Conservation (phyloP, 2,888 invertebrate species). For the Drosophila ustulata region DNA sequence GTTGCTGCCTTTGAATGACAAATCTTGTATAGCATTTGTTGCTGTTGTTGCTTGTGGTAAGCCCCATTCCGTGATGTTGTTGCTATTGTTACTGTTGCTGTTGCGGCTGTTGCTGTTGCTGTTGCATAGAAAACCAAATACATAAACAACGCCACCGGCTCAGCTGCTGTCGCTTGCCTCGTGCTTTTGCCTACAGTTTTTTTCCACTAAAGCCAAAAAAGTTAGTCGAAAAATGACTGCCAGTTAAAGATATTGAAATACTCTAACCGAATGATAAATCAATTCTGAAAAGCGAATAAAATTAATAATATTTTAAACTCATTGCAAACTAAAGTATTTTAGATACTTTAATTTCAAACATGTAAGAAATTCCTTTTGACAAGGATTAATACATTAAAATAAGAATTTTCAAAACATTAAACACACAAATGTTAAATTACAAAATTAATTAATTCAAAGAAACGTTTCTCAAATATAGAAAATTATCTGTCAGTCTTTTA, state of each 20-base stretch:
- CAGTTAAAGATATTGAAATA: conserved; percentile 22
- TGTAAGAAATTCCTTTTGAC: too few species aligned
- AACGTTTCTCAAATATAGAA: too few species aligned
- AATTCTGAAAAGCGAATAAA: neutral
- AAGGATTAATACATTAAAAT: neutral
- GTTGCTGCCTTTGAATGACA: conserved; percentile 65
- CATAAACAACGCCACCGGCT: conserved; percentile 59
- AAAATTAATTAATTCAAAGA: too few species aligned
- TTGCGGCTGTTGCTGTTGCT: conserved; percentile 41
- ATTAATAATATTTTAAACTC: neutral
- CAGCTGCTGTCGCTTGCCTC: conserved; percentile 36
- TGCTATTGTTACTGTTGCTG: conserved; percentile 11
- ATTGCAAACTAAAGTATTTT: too few species aligned
- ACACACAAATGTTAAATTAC: too few species aligned
- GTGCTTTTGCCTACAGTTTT: conserved; percentile 33
- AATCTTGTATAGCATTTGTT: conserved; percentile 59
- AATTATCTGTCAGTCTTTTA: too few species aligned
- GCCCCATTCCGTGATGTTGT: conserved; percentile 40
- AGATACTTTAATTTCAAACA: too few species aligned
- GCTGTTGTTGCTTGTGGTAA: conserved; percentile 44
- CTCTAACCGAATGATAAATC: conserved; percentile 16
- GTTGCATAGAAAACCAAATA: conserved; percentile 66
- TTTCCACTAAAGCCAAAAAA: conserved; percentile 18
- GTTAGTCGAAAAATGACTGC: neutral
- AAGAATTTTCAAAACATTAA: neutral